phyloP scores from a whole-genome alignment of 2,888 invertebrate species.

The Drosophila mettleri region DNA sequence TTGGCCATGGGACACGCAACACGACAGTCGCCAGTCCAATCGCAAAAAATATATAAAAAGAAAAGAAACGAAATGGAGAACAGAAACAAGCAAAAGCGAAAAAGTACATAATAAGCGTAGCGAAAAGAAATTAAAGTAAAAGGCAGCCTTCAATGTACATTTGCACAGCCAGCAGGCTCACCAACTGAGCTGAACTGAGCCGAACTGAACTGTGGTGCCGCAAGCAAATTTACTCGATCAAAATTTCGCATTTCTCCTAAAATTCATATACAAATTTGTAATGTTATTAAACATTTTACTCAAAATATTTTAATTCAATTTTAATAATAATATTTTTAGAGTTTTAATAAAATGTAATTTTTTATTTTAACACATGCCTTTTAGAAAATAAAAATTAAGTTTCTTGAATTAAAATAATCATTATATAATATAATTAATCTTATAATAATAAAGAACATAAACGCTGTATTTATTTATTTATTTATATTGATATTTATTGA shows the following conservation, averaged over 20 bases:
- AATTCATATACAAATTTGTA: background rate
- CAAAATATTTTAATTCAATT: no score
- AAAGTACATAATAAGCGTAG: conserved; percentile 23
- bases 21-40: conserved; percentile 57
- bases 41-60: conserved; percentile 34
- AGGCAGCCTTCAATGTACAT: conserved; percentile 26
- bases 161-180: conserved; percentile 29
- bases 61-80: background rate
- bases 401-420: no score
- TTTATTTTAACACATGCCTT: no score
- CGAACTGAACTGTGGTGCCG: conserved; percentile 28
- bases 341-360: no score
- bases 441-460: no score
- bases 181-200: conserved; percentile 9
- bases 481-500: no score
- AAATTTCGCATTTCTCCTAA: background rate
- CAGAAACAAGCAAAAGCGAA: conserved; percentile 20
- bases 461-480: no score
- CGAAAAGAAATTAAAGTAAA: conserved; percentile 58
- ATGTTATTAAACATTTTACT: no score
- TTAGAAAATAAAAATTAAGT: no score
- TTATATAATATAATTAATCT: no score
- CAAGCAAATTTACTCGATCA: background rate
- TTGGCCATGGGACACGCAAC: conserved; percentile 65
- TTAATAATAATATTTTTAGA: no score